Percentiles rank a stretch among this genome's conserved stretches.
phyloP scores from a whole-genome alignment of 2,888 invertebrate species.

The Eristalis intricaria region DNA sequence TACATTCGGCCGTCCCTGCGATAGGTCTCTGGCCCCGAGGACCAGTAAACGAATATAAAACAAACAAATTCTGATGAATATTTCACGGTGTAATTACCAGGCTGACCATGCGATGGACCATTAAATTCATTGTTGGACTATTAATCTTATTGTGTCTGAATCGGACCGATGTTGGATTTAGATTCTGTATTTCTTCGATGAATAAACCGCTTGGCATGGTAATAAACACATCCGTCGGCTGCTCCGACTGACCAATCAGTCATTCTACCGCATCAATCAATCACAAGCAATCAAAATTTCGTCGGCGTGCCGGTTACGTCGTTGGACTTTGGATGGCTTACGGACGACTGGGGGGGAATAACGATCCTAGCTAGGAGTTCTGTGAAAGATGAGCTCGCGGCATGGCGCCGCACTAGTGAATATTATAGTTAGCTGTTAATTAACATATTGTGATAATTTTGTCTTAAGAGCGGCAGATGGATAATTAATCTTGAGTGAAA shows the following conservation, averaged over 20 bases:
- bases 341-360: conserved; percentile 23
- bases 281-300: conserved; percentile 66
- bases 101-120: conserved; percentile 48
- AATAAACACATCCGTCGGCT: conserved; percentile 66
- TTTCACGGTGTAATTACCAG: conserved; percentile 67
- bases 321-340: conserved; percentile 31
- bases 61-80: conserved; percentile 69
- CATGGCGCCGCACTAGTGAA: conserved; percentile 47
- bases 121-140: conserved; percentile 47
- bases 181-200: conserved; percentile 24
- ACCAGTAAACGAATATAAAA: conserved; percentile 62
- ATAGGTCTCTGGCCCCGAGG: conserved; percentile 45
- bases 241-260: conserved; percentile 64
- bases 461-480: not conserved
- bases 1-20: conserved; percentile 46
- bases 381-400: not conserved
- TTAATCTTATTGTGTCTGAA: conserved; percentile 61
- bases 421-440: conserved; percentile 56
- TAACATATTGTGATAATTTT: conserved; percentile 20
- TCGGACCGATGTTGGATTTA: conserved; percentile 50
- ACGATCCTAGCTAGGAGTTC: conserved; percentile 28
- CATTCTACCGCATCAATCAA: conserved; percentile 72
- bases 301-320: conserved; percentile 40
- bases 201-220: conserved; percentile 55
- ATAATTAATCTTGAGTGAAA: not conserved